These are phyloP conservation scores for Peromyscus attwateri DNA, from an alignment of 2,797 vertebrate species.

Conservation along the genomic window DNA sequence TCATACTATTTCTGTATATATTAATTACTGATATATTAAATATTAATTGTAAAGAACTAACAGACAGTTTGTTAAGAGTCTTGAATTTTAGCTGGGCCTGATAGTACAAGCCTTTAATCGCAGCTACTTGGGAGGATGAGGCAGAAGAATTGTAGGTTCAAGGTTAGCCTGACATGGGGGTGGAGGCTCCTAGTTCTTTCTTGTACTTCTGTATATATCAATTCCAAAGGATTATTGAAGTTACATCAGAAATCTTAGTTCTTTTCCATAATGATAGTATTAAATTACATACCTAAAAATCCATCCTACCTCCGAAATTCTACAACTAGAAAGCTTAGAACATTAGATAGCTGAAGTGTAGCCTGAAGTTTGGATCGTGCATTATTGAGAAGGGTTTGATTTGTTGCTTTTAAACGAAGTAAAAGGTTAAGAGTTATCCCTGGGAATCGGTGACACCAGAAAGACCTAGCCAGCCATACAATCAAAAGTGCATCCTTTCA, in stretches of 20 bases:
- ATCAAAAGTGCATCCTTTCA: not conserved
- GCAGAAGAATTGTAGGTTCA: not conserved
- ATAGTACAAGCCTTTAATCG: not conserved
- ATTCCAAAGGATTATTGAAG: constrained; percentile 44
- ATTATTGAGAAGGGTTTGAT: not conserved
- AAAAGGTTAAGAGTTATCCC: not conserved
- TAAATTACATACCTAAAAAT: not conserved
- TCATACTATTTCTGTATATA: not conserved
- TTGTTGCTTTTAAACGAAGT: constrained; percentile 28
- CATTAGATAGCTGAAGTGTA: not conserved
- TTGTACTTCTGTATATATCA: not conserved
- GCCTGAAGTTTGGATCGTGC: constrained; percentile 21
- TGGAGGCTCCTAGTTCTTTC: not conserved
- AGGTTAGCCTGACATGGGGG: not conserved
- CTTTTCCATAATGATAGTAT: not conserved
- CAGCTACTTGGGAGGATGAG: not conserved
- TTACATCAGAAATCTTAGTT: constrained; percentile 29
- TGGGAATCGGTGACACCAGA: constrained; percentile 20
- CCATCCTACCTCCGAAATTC: not conserved
- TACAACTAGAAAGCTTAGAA: not conserved
- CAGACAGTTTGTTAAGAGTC: not conserved
- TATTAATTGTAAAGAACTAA: not conserved
- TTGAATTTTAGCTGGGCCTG: not conserved
- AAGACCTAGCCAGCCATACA: not conserved
- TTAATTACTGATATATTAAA: not conserved